Percentiles rank a stretch among this genome's conserved stretches.
phyloP scores from a whole-genome alignment of 2,888 invertebrate species.

The Hartigia nigra region DNA sequence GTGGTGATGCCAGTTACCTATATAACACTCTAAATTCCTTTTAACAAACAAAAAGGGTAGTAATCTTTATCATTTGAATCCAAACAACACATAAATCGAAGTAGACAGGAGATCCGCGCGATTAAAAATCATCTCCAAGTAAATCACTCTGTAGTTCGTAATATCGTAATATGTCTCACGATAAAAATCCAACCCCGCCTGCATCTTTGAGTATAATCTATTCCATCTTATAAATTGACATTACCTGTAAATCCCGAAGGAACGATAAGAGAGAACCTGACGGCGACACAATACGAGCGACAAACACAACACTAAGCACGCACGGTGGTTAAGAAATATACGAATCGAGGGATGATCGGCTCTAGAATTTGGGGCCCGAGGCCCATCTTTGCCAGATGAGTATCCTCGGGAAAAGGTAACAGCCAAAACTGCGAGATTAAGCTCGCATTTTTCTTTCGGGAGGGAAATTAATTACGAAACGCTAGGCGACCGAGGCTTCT shows the following conservation, averaged over 20 bases:
- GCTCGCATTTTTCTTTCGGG: constrained; percentile 36
- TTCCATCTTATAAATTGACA: neutral
- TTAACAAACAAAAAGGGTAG: neutral
- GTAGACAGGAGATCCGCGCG: neutral
- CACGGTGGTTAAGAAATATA: constrained; percentile 18
- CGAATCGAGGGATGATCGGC: constrained; percentile 3
- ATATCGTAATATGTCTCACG: neutral
- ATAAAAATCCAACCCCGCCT: neutral
- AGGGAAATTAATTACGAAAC: constrained; percentile 51
- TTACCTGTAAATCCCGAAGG: constrained; percentile 3
- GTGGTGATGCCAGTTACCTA: neutral
- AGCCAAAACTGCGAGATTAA: constrained; percentile 31
- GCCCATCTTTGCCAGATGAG: constrained; percentile 35
- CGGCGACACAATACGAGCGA: neutral
- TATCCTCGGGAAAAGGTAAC: constrained; percentile 26
- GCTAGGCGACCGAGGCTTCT: constrained; percentile 50
- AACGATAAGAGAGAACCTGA: constrained; percentile 6
- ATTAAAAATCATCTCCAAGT: neutral
- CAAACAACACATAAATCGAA: constrained; percentile 5
- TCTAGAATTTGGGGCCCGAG: constrained; percentile 36
- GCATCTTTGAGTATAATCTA: neutral
- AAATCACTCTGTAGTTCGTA: neutral
- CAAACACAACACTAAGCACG: constrained; percentile 27
- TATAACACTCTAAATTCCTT: neutral
- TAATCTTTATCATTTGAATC: neutral